phyloP scores from a whole-genome alignment of 2,113 vertebrate species.

The Accipiter cooperii region DNA sequence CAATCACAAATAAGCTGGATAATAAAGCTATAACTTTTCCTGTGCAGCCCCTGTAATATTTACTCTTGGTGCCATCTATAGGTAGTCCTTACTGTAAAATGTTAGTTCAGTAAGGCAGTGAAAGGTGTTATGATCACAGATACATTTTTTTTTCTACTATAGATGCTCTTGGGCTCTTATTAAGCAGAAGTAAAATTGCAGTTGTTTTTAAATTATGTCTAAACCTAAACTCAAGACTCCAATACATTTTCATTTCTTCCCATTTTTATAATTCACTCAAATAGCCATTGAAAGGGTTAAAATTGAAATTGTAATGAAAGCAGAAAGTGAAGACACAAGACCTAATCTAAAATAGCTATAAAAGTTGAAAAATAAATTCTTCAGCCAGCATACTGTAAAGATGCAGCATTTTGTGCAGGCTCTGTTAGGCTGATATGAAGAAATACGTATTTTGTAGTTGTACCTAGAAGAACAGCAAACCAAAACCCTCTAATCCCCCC shows the following conservation, averaged over 20 bases:
- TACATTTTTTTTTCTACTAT: neutral
- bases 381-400: neutral
- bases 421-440: neutral
- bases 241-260: neutral
- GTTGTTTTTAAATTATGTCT: neutral
- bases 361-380: neutral
- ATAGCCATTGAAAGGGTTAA: neutral
- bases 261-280: neutral
- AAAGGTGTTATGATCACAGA: neutral
- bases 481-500: neutral
- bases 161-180: neutral
- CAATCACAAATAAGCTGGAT: neutral
- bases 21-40: neutral
- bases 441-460: neutral
- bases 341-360: neutral
- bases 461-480: neutral
- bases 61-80: constrained; percentile 36
- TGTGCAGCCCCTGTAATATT: neutral
- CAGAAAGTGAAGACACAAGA: neutral
- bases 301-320: neutral
- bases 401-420: neutral
- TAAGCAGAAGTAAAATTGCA: neutral
- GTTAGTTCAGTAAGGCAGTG: neutral
- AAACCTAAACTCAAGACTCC: neutral
- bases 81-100: neutral